Base-by-base conservation (phyloP, 2,113 vertebrate species). In the Tympanuchus pallidicinctus region DNA sequence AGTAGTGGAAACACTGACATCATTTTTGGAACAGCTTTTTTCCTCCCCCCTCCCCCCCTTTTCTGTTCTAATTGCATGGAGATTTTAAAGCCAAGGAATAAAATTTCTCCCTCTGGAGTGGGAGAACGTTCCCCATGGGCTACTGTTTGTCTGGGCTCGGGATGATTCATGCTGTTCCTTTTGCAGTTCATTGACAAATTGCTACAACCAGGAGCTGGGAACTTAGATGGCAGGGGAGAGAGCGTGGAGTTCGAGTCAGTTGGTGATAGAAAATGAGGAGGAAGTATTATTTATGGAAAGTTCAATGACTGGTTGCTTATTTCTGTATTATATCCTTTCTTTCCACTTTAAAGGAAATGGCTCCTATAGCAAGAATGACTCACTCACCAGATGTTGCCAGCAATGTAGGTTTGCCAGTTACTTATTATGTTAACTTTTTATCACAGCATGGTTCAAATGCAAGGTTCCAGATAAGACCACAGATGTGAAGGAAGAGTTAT, bases 1-100 rank as follows among this genome's bases (percentile, higher is more conserved):
- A 97, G 95, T 93, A 97, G 83, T 98, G 98, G 98, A 98, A 98
- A 98, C 60, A 65, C 45, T 98, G 96, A 97, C 97, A 95, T 97
- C 95, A 97, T 94, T 40, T 77, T 97, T 97, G 94, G 97, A 96
- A 94, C 69, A 34, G 56, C 45, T 42, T 95, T 94, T 90, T 42
- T 22, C 16, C 16, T 43, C 42, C 66, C 90, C 82, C 9, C 9
- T 10, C 38, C 38, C 16, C 66, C 90, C 82, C 66, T 93, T 95
- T 94, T 72, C 91, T 92, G 88, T 95, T 82, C 92, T 97, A 98
- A 96, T 94, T 95, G 89, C 47, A n/a, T 40, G 22, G 82, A 94
- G 77, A 91, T 97, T 97, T 95, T 91, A 94, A 91, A 97, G 96
- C 50, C 88, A 92, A 80, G 94, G 96, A 97, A 97, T 72, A 89